Evolutionary conservation across 2,888 invertebrate species (phyloP).

Genomic region (Trichopria drosophilae): DNA sequence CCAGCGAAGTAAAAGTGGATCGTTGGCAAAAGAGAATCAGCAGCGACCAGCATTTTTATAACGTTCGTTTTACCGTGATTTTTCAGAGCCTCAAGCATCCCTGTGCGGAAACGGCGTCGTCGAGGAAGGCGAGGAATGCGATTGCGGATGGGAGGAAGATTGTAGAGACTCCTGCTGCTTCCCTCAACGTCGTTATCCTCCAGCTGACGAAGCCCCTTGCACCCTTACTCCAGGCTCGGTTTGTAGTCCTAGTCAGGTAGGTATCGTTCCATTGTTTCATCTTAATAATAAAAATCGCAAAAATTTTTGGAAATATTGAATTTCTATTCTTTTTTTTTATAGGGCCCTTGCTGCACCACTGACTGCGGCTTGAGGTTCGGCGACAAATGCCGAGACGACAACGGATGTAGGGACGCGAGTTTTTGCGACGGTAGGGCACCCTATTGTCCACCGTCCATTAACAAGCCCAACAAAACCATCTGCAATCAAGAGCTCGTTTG

Average conservation of each 20-base stretch:
- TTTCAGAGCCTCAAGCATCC: slow-evolving; percentile 83
- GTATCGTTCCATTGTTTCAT: too few species aligned
- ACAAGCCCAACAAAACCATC: slow-evolving; percentile 91
- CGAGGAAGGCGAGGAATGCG: slow-evolving; percentile 96
- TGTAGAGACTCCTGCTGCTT: slow-evolving; percentile 93
- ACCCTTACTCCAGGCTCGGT: slow-evolving; percentile 78
- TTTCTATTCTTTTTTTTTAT: slow-evolving; percentile 32
- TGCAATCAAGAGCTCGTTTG: slow-evolving; percentile 98
- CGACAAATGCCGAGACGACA: slow-evolving; percentile 88
- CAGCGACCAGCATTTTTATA: too few species aligned
- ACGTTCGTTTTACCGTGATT: too few species aligned
- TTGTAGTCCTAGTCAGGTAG: slow-evolving; percentile 81
- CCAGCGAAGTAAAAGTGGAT: too few species aligned
- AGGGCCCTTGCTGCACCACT: slow-evolving; percentile 94
- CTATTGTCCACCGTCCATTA: slow-evolving; percentile 87
- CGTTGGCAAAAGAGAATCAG: too few species aligned
- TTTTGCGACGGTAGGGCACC: slow-evolving; percentile 89
- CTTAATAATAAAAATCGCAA: too few species aligned
- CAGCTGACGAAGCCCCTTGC: slow-evolving; percentile 80
- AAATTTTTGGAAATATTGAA: too few species aligned
- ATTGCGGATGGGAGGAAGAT: slow-evolving; percentile 98
- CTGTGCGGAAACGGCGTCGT: slow-evolving; percentile 98
- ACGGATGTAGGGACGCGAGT: slow-evolving; percentile 90
- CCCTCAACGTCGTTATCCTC: slow-evolving; percentile 82
- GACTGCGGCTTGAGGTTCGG: slow-evolving; percentile 84